Percentiles rank a stretch among this genome's conserved stretches.
Conservation (phyloP, 2,888 invertebrate species). For the Archips xylosteana region DNA sequence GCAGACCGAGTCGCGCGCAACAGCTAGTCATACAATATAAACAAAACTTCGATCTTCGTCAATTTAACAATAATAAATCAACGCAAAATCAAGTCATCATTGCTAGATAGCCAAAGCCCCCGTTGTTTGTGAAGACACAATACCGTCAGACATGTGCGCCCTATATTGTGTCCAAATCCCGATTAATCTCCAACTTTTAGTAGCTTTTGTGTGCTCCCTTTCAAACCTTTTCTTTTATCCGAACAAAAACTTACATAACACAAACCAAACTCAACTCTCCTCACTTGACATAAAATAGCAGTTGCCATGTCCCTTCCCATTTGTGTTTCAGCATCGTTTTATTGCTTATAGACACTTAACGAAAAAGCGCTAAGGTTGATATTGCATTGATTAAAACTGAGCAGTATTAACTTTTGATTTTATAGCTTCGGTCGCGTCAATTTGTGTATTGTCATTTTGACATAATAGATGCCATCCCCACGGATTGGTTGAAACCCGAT, state of each 20-base stretch:
- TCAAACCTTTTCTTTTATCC: constrained; percentile 67
- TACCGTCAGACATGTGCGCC: constrained; percentile 73
- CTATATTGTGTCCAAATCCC: constrained; percentile 81
- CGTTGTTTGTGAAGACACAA: constrained; percentile 44
- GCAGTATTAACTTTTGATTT: constrained; percentile 79
- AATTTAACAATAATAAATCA: no score
- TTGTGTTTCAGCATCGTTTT: constrained; percentile 15
- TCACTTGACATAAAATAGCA: constrained; percentile 9
- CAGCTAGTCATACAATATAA: no score
- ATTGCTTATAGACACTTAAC: constrained; percentile 45
- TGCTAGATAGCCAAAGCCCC: constrained; percentile 18
- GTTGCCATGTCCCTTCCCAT: neutral
- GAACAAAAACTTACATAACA: constrained; percentile 54
- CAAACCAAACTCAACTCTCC: constrained; percentile 51
- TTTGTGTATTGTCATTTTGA: constrained; percentile 84
- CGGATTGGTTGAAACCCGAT: constrained; percentile 80
- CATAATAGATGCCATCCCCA: constrained; percentile 83
- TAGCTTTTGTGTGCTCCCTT: constrained; percentile 82
- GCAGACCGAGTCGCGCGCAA: no score
- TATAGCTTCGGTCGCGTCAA: constrained; percentile 83
- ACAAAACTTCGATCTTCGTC: no score
- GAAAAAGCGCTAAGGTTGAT: constrained; percentile 48
- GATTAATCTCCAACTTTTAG: constrained; percentile 84
- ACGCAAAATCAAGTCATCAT: constrained; percentile 16
- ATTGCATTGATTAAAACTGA: constrained; percentile 44